Base-by-base conservation (phyloP, 2,888 invertebrate genomes). In the Cosmia trapezina region DNA sequence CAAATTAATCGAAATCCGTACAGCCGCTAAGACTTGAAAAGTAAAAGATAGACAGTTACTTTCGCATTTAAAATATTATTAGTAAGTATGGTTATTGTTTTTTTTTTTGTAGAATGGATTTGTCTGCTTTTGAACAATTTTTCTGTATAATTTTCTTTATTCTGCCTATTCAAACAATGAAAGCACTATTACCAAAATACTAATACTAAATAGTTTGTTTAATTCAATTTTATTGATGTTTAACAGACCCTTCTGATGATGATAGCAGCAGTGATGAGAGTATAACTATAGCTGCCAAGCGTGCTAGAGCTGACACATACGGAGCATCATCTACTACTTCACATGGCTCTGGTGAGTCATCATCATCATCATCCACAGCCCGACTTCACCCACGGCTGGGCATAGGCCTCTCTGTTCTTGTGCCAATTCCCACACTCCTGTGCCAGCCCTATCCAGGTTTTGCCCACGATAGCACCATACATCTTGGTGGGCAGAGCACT, bases 281-380 rank as follows among this genome's bases (percentile, higher is more conserved):
- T 76, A 73, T 90, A 14, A 43, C 66, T 47, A 83, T 90, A 17
- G 90, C 95, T 53, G 91, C 91, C 2, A 96, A 96, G 85, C 90
- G 95, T 47, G 78, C 87, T 5, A 90, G 96, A 70, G 82, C 91
- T 3, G 92, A 96, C 74, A 95, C 95, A 12, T 93, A 89, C 79
- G 94, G 94, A 56, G 94, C 95, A 62, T 94, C 95, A 43, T 95
- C 96, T 45, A 95, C 94, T n/a, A 94, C 95, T 57, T 95, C 95
- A 28, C 93, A 94, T 87, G 94, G 94, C 56, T 95, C 95, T 83
- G 92, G 96, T 96, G 74, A 83, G 28, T 28, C 28, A 1, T 28
- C 28, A 28, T 2, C 28, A 28, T 28, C 28, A 28, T 28, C 28
- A 28, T 28, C 28, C 28, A 28, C 28, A 28, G 28, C 28, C 28